Base-by-base conservation (phyloP, 37 sponge, comb jelly and placozoan species). In the Cliona cf. orientalis region DNA sequence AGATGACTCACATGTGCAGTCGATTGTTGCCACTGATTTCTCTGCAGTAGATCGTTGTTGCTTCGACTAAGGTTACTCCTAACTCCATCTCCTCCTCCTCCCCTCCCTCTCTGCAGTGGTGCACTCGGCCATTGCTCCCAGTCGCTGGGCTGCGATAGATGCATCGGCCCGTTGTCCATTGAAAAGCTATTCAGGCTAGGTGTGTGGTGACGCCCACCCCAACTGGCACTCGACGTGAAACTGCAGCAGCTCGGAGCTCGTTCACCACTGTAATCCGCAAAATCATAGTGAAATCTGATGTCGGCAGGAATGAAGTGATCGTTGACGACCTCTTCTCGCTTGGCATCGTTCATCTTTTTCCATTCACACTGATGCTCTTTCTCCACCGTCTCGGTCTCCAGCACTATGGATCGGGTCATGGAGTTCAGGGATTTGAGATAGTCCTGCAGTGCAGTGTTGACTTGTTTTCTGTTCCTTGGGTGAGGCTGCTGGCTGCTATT, bases 381-480 rank as follows among this genome's bases (percentile, higher is more conserved):
- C 43, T 89, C 86, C 26, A 93, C 83, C 2, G 72, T 76, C 38
- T 85, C 86, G n/a, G 67, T 88, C 42, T 93, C 93, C 49, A 85
- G 79, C 9, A 89, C 76, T 34, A 93, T 89, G 14, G 90, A 80
- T 19, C 90, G 90, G 0, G 89, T 57, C 61, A 93, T 80, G 2
- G 81, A 66, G 60, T 82, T 85, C 32, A 89, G 81, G 19, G 90
- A 89, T 34, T 66, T 66, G 39, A 93, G 86, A 79, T 93, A 93
- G 41, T 72, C 77, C 34, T 81, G 78, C 41, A 85, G 34, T 9
- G 71, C 61, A 56, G 22, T 77, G 31, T 74, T 72, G 46, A 85
- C 78, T 14, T 61, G 22, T 19, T 82, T 37, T 17, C 85, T 68
- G n/a, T n/a, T n/a, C n/a, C n/a, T n/a, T 11, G 41, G 43, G 46